phyloP scores from a whole-genome alignment of 1,140 invertebrate species.

The Asobara japonica region DNA sequence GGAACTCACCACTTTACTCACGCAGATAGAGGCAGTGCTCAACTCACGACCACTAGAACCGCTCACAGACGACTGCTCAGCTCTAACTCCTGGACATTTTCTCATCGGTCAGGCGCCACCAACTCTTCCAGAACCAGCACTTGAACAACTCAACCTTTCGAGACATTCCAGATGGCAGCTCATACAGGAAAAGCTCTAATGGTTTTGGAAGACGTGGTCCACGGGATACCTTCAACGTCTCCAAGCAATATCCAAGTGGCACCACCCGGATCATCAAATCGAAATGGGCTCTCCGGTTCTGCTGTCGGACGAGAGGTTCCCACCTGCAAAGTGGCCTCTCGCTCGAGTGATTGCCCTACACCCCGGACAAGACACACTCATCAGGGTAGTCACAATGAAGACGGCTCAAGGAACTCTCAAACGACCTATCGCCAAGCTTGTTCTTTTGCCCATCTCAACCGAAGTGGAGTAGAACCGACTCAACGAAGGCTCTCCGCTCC shows the following conservation, averaged over 20 bases:
- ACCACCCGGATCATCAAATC: neutral
- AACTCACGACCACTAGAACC: conserved; percentile 44
- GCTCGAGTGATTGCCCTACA: conserved; percentile 27
- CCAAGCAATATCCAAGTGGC: conserved; percentile 23
- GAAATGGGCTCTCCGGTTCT: conserved; percentile 14
- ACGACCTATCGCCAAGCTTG: conserved; percentile 23
- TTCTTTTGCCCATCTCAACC: neutral
- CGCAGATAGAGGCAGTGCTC: conserved; percentile 47
- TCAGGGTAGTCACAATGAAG: conserved; percentile 27
- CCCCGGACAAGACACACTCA: conserved; percentile 28
- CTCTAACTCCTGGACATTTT: conserved; percentile 40
- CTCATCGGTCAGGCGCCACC: conserved; percentile 27
- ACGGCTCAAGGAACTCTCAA: conserved; percentile 13
- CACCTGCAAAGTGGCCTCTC: conserved; percentile 30
- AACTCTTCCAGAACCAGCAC: conserved; percentile 41
- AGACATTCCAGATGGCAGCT: conserved; percentile 31
- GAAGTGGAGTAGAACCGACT: neutral
- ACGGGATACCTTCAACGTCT: neutral
- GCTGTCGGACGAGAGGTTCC: neutral
- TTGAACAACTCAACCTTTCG: neutral
- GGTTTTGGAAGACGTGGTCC: conserved; percentile 37
- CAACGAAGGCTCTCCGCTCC: neutral
- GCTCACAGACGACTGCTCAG: conserved; percentile 29
- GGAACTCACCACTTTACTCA: conserved; percentile 41
- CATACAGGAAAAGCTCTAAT: conserved; percentile 24